A percentile compares a stretch with the other conserved stretches of the same genome.
These are phyloP conservation scores for Parus major DNA, from an alignment of 2,113 vertebrate genomes.

Conservation along the genomic window DNA sequence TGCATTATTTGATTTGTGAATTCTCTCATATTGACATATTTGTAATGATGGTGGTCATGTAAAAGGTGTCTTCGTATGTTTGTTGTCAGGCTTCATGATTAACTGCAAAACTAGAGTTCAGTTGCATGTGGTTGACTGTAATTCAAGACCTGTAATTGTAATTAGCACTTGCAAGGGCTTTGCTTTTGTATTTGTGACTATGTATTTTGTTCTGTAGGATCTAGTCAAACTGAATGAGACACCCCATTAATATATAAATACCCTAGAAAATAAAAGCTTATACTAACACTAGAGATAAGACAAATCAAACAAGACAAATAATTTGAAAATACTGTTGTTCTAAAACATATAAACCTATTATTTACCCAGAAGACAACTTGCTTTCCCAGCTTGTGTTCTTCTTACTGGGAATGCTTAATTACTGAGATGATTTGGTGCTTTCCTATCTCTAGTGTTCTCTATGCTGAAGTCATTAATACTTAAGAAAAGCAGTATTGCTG, in stretches of 20 bases:
- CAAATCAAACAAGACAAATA: background rate
- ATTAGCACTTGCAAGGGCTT: background rate
- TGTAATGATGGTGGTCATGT: background rate
- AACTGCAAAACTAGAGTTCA: background rate
- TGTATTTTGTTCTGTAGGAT: background rate
- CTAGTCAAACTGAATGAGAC: background rate
- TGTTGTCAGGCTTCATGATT: background rate
- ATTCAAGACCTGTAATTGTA: background rate
- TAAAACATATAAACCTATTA: background rate
- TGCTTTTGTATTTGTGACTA: background rate
- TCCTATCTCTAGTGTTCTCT: background rate
- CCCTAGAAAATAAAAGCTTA: background rate
- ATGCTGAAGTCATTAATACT: background rate
- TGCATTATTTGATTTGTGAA: background rate
- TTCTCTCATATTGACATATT: background rate
- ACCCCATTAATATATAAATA: background rate
- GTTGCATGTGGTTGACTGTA: background rate
- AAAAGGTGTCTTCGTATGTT: background rate
- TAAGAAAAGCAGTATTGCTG: background rate
- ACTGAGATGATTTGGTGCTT: background rate
- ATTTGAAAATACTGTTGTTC: background rate
- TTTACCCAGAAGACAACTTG: background rate
- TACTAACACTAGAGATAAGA: background rate
- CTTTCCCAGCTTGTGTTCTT: background rate
- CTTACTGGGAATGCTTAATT: background rate